Evolutionary conservation across 1,140 invertebrate species (phyloP).

Genomic region (Bombyx mandarina): DNA sequence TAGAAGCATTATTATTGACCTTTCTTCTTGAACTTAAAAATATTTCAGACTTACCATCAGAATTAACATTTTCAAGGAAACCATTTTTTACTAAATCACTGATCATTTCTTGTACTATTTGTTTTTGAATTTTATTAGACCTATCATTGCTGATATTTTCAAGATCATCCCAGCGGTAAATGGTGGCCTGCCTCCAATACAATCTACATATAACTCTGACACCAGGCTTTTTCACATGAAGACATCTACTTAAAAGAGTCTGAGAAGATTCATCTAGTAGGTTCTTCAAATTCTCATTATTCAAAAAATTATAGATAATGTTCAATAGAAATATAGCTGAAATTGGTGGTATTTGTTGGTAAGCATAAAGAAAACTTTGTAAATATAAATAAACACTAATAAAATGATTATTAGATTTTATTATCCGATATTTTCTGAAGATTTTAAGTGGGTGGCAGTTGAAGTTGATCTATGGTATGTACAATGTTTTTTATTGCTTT

Average conservation of each 20-base stretch:
- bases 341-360: constrained; percentile 19
- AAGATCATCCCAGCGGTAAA: constrained; percentile 30
- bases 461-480: no score
- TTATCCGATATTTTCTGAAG: no score
- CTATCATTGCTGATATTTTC: constrained; percentile 17
- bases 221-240: constrained; percentile 23
- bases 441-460: no score
- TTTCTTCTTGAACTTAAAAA: no score
- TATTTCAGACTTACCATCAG: no score
- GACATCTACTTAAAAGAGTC: constrained; percentile 4
- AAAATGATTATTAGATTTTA: background rate
- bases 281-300: constrained; percentile 19
- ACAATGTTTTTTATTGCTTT: no score
- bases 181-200: constrained; percentile 34
- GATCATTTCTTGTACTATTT: no score
- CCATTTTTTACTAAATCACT: no score
- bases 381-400: background rate
- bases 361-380: constrained; percentile 5
- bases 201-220: constrained; percentile 29
- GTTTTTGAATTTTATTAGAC: background rate
- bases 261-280: constrained; percentile 26
- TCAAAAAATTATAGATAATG: constrained; percentile 36
- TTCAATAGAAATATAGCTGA: constrained; percentile 36
- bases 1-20: no score
- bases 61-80: no score